Evolutionary conservation across 2,113 vertebrate species (phyloP), one percentile per base, ranked within the genome.

Genomic region (Pomatorhinus ruficollis): DNA sequence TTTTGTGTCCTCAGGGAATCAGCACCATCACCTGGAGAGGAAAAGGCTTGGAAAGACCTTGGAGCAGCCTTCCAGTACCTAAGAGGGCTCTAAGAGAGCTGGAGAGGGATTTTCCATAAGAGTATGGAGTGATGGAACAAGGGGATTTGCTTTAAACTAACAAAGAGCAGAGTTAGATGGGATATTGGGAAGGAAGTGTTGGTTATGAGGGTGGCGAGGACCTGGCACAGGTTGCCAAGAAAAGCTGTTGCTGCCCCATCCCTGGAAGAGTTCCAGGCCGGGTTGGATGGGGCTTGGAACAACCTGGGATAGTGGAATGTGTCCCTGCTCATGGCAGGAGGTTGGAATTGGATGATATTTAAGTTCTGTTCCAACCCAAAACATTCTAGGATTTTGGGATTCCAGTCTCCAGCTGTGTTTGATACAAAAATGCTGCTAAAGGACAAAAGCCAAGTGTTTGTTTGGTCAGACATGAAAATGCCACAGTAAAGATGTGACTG

Each of bases 361-460:
- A 45, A 45, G 44, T 45, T 21, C 20, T 10, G 25, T 69, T 35
- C 63, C 12, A 49, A 49, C 17, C 40, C 40, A 52, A 54, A 31
- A 0, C 40, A 47, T 60, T 31, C 39, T 30, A 28, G 23, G 25
- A 72, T 65, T 91, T 49, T 53, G 59, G 0, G 7, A 88, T 47
- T 59, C 59, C 65, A 56, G 20, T 19, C 52, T 83, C 50, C 22
- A 80, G 68, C 83, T 30, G 22, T 11, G 27, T 72, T 59, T 15
- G 65, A 80, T 9, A 90, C 93, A 90, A 90, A 83, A 47, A 42
- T 9, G 76, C 83, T 85, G 50, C 60, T 90, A 35, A 35, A 86
- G 91, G 61, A 85, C 64, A 70, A 93, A 85, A 87, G 44, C 60
- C 49, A 76, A 89, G 66, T 1, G 5, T 88, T 97, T 87, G 81